Conservation (phyloP, 1,140 invertebrate genomes). For the Leptinotarsa texana region DNA sequence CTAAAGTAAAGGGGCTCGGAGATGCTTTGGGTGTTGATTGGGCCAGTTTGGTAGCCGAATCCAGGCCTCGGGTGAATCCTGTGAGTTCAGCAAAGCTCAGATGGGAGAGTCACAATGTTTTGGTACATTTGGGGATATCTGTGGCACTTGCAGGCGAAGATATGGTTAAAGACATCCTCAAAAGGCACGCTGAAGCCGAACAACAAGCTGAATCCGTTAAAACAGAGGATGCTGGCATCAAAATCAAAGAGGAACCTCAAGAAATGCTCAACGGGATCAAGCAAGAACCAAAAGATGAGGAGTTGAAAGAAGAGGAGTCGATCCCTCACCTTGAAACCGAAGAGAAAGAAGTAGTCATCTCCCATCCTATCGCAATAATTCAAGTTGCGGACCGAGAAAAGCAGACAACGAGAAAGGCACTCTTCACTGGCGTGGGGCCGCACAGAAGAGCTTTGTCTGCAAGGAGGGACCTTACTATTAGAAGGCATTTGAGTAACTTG, state of each 20-base stretch:
- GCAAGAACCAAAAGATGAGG: conserved; percentile 42
- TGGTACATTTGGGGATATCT: conserved; percentile 40
- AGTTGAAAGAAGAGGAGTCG: conserved; percentile 32
- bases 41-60: conserved; percentile 83
- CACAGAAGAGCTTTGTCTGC: conserved; percentile 66
- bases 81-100: conserved; percentile 66
- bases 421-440: conserved; percentile 59
- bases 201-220: conserved; percentile 37
- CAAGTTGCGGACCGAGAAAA: conserved; percentile 60
- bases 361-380: conserved; percentile 65
- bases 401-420: conserved; percentile 52
- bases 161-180: conserved; percentile 63
- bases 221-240: conserved; percentile 9
- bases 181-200: conserved; percentile 55
- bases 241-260: conserved; percentile 35
- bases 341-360: conserved; percentile 34
- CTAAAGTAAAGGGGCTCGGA: conserved; percentile 71
- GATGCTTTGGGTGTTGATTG: conserved; percentile 91
- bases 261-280: conserved; percentile 38
- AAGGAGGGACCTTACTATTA: conserved; percentile 66
- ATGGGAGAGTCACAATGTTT: conserved; percentile 67
- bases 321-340: conserved; percentile 45
- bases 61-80: conserved; percentile 55
- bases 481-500: conserved; percentile 66
- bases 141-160: conserved; percentile 57